Percentiles rank a stretch among this genome's conserved stretches.
Evolutionary conservation across 1,140 invertebrate genomes (phyloP).

Genomic region (Hyles euphorbiae): DNA sequence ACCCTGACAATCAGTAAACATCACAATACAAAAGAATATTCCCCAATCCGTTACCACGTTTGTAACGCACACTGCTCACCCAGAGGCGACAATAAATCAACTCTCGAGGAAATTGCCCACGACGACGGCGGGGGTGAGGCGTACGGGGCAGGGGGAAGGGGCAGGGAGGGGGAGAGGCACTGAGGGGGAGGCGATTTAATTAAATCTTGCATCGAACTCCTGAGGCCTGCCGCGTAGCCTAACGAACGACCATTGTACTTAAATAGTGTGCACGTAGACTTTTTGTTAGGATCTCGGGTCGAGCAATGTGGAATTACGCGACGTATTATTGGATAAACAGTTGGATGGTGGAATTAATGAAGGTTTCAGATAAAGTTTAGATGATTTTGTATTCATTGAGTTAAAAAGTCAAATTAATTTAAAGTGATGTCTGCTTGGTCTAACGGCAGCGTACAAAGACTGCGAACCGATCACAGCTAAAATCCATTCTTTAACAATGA

Average conservation of each 20-base stretch:
- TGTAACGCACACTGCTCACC: conserved; percentile 36
- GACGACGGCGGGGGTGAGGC: conserved; percentile 46
- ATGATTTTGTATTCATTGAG: background rate
- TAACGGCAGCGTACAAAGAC: no score
- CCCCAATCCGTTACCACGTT: conserved; percentile 55
- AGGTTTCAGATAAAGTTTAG: conserved; percentile 1
- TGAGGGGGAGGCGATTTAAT: conserved; percentile 58
- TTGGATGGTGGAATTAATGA: background rate
- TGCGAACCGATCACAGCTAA: no score
- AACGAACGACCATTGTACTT: conserved; percentile 72
- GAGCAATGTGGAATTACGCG: conserved; percentile 18
- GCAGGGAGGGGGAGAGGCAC: background rate
- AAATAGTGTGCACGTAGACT: conserved; percentile 68
- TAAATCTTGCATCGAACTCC: conserved; percentile 72
- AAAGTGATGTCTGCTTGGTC: no score
- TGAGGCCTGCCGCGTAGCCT: conserved; percentile 61
- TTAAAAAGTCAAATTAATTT: no score
- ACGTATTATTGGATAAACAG: background rate
- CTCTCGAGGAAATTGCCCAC: conserved; percentile 73
- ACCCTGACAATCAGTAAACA: no score
- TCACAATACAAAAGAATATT: background rate
- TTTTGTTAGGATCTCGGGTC: conserved; percentile 45
- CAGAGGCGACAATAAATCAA: conserved; percentile 78
- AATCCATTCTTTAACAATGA: no score
- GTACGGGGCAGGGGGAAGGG: conserved; percentile 12